Base-by-base conservation (phyloP, 2,797 vertebrate species). In the Ptychadena robeensis region DNA sequence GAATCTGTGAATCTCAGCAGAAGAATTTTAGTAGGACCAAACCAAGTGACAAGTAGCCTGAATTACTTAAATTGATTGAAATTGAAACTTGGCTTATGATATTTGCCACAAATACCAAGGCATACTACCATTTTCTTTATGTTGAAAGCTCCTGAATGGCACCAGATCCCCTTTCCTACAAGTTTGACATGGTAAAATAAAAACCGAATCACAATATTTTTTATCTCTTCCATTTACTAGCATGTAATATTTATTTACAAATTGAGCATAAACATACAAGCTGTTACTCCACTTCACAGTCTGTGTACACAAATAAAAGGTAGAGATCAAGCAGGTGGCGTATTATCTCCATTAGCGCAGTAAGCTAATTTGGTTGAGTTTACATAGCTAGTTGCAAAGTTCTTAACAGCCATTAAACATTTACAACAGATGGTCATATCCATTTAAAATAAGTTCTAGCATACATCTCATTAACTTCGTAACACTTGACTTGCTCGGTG, bases 361-460 rank as follows among this genome's bases (percentile, higher is more conserved):
- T 76, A 75, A 69, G 65, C 48, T 82, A 61, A 76, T 70, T 76
- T 75, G 44, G 25, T 66, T 74, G 80, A 9, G 40, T 76, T 75
- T 68, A 35, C 65, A 69, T 14, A 70, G 73, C 34, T 73, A 25
- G 48, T 18, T 67, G n/a, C 59, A 40, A 18, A 37, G 30, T 32
- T 37, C 38, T 69, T 71, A 48, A 34, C 37, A 68, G 63, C 67
- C 71, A 74, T 66, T 81, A 67, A 74, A 75, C 27, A 28, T 61
- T 25, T 78, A 18, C n/a, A 70, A n/a, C 74, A 82, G 81, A 82
- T 82, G 81, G 73, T 12, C 67, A 34, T 48, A 40, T 77, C 59
- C 18, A 37, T 40, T 28, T 76, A 53, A 38, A 53, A 67, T 27
- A 73, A 27, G 57, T 81, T 59, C 32, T 81, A 37, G 44, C 73